Base-by-base conservation (phyloP, 2,113 vertebrate species). In the Festucalex cinctus region DNA sequence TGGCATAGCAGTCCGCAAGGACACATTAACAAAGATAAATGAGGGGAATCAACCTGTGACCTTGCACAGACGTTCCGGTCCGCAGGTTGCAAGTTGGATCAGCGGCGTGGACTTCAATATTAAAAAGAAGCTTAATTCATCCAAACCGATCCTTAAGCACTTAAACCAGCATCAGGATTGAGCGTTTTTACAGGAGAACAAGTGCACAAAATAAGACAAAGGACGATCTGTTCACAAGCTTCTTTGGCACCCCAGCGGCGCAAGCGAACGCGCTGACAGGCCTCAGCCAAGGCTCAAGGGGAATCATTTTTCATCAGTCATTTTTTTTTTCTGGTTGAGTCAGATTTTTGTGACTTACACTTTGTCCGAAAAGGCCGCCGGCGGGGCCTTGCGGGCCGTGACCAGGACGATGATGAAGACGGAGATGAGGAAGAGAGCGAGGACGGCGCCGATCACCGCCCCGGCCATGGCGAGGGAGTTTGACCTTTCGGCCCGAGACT, bases 361-460 rank as follows among this genome's bases (percentile, higher is more conserved):
- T 91, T 92, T 93, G 81, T 91, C 92, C 1, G 86, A 74, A 76
- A 85, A 88, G 61, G 79, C 66, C 0, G 84, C 66, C 1, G 83
- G 70, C 5, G 82, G 80, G 70, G 85, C 66, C 78, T 94, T 96
- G 76, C 90, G 91, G 36, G 94, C 92, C 1, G 92, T 94, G 78
- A 97, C 76, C 75, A 96, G 89, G 72, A 96, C 93, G 68, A 93
- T 93, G 85, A 94, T 90, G 90, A 97, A 96, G 88, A 97, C 81
- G 0, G 82, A 56, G 59, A 97, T 95, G 84, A 98, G 93, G 91
- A 97, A 95, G 75, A 98, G 92, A 49, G 95, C 94, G 63, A 98
- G 92, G 82, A 97, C 94, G 36, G 95, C 95, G 59, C 95, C 95
- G 88, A 98, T 95, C 73, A 95, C 90, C 41, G 95, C 95, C 79